Evolutionary conservation across 2,888 invertebrate species (phyloP).

Genomic region (Saturnia japonica): DNA sequence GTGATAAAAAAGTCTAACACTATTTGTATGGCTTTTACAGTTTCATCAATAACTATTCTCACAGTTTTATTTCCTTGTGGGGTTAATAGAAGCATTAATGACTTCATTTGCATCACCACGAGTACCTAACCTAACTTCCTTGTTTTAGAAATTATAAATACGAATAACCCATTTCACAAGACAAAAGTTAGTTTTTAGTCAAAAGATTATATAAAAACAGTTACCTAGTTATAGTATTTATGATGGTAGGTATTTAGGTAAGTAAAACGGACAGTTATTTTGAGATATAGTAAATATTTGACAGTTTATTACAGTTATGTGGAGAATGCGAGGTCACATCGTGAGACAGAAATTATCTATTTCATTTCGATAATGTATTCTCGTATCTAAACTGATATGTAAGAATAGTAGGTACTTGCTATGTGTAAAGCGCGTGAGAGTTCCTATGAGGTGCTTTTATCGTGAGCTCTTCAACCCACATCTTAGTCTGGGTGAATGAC

Average conservation of each 20-base stretch:
- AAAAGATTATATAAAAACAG: neutral
- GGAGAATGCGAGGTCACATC: slow-evolving; percentile 18
- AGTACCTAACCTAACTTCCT: neutral
- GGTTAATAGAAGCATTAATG: neutral
- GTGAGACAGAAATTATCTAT: slow-evolving; percentile 18
- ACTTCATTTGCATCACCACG: neutral
- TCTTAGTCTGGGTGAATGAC: neutral
- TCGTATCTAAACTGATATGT: slow-evolving; percentile 11
- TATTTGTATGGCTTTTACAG: neutral
- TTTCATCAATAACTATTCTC: neutral
- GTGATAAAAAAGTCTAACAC: neutral
- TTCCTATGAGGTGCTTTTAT: neutral
- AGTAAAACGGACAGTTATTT: slow-evolving; percentile 5
- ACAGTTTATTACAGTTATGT: slow-evolving; percentile 11
- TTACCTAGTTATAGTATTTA: neutral
- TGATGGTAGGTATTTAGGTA: slow-evolving; percentile 5
- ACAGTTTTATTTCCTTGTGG: neutral
- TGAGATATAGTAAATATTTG: slow-evolving; percentile 7
- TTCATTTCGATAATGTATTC: slow-evolving; percentile 4
- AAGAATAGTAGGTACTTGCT: neutral
- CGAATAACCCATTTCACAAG: neutral
- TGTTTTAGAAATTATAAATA: neutral
- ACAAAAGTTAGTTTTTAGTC: neutral
- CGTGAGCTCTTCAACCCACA: neutral
- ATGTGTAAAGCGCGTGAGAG: neutral